phyloP scores from a whole-genome alignment of 2,113 vertebrate genomes.

The Ctenodactylus gundi region DNA sequence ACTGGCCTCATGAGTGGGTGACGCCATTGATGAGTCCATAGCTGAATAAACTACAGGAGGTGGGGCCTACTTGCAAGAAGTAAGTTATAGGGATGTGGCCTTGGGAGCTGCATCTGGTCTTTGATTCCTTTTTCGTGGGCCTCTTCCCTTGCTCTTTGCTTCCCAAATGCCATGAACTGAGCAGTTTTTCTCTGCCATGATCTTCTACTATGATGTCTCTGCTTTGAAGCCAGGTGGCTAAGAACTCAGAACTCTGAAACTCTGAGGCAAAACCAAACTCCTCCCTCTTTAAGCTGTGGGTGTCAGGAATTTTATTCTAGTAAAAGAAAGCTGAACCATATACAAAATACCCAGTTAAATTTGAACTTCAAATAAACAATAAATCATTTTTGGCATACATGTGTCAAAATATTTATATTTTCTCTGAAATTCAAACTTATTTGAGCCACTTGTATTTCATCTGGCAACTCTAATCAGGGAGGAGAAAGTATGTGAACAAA shows the following conservation, averaged over 20 bases:
- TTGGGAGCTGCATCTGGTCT: not conserved
- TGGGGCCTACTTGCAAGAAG: not conserved
- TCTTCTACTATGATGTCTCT: not conserved
- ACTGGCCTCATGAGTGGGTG: not conserved
- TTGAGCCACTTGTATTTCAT: not conserved
- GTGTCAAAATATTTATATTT: not conserved
- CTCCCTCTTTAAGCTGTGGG: not conserved
- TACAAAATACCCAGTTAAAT: not conserved
- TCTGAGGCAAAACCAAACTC: not conserved
- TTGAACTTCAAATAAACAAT: conserved; percentile 17
- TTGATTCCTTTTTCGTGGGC: not conserved
- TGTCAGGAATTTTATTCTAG: not conserved
- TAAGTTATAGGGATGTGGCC: not conserved
- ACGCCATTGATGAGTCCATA: not conserved
- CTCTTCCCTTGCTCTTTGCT: not conserved
- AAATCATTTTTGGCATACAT: not conserved
- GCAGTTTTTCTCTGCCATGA: not conserved
- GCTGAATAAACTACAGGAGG: not conserved
- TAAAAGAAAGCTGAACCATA: not conserved
- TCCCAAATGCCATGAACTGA: not conserved
- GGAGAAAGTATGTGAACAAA: not conserved
- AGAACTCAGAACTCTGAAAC: not conserved
- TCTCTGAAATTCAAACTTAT: not conserved
- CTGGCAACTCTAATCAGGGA: not conserved
- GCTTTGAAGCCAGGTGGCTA: not conserved